Evolutionary conservation across 2,797 vertebrate genomes (phyloP), one percentile per base, ranked within the genome.

Genomic region (Nyctalus aviator): DNA sequence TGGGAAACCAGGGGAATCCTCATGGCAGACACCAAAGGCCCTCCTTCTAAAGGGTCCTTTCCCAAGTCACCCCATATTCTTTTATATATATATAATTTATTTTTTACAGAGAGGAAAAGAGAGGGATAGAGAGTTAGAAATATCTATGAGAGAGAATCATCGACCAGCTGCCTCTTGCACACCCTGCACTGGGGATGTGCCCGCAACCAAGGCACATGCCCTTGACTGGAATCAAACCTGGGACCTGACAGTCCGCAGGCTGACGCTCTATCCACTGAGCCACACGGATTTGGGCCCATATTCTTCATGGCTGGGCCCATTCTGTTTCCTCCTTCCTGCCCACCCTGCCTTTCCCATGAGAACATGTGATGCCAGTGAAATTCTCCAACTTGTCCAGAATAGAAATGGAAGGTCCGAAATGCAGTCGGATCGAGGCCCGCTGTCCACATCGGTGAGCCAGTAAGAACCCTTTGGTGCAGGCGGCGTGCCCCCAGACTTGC

Each of bases 1-100:
- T 78, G 90, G 50, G 91, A 96, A 94, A 95, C 30, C 85, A 89
- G 90, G 41, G 85, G 35, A 81, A 32, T 84, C 55, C 44, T 27
- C 50, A 44, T 27, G 75, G 66, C 44, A 88, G 27, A 81, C 21
- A 8, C 25, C 21, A 18, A 20, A 71, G 50, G 32, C 12, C 79
- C 55, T 84, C 76, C 3, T 48, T 76, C 59, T 5, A 3, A 85
- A 37, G 21, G 12, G 0, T 27, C 46, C 46, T 48, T 48, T 48
- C 46, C 37, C 13, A 0, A 64, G 50, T 32, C 41, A 12, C 13
- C 27, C 57, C 41, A 35, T 6, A 23, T 13, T 76, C 17, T 78
- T 68, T 50, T 41, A 41, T 37, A 37, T 37, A 37, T 37, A 37
- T 37, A 37, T 37, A 37, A 37, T 41, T 41, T 41, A 6, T 41